Percentiles rank a stretch among this genome's conserved stretches.
These are phyloP conservation scores for Chrysopa pallens DNA, from an alignment of 1,140 invertebrate species.

Conservation along the genomic window DNA sequence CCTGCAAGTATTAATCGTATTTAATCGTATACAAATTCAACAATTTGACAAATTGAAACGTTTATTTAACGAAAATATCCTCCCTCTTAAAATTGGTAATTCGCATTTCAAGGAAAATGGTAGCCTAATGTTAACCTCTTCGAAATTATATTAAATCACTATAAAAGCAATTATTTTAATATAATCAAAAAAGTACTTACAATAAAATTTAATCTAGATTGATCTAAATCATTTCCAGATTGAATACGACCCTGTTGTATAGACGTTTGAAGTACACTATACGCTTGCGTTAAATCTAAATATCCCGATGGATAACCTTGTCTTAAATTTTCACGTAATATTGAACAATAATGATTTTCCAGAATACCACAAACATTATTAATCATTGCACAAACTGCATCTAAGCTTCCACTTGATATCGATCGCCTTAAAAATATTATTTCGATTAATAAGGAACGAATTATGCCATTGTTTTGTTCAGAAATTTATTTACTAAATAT, in stretches of 20 bases:
- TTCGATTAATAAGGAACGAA: slow-evolving; percentile 4
- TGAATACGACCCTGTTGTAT: slow-evolving; percentile 69
- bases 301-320: slow-evolving; percentile 77
- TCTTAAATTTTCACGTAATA: slow-evolving; percentile 55
- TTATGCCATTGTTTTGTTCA: no score
- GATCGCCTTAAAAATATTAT: slow-evolving; percentile 41
- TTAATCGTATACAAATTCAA: not conserved
- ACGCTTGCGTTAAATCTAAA: slow-evolving; percentile 62
- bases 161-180: no score
- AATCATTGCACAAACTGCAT: slow-evolving; percentile 91
- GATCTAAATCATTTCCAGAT: slow-evolving; percentile 57
- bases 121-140: no score
- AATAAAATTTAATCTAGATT: slow-evolving; percentile 28
- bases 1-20: slow-evolving; percentile 5
- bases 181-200: slow-evolving; percentile 16
- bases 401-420: slow-evolving; percentile 75
- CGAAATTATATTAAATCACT: no score
- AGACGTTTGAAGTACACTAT: slow-evolving; percentile 60
- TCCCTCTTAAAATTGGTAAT: no score
- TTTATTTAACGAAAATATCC: no score
- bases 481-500: no score
- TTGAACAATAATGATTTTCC: slow-evolving; percentile 69
- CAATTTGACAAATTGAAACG: no score
- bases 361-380: slow-evolving; percentile 83
- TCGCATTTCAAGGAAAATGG: no score